These are phyloP conservation scores for Telmatherina bonti DNA, from an alignment of 2,797 vertebrate genomes.

Conservation along the genomic window DNA sequence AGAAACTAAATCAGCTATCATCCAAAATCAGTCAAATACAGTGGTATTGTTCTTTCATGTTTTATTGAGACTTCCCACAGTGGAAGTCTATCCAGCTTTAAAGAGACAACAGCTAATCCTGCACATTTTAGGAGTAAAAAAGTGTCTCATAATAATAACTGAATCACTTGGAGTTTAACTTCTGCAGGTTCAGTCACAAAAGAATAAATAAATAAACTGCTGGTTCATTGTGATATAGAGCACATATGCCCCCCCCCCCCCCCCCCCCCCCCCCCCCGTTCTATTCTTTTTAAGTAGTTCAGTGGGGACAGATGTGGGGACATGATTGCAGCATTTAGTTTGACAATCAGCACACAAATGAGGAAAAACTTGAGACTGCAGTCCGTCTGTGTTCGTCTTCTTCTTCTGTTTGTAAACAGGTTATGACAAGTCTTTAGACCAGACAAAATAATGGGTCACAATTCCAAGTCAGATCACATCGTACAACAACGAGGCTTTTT, in stretches of 20 bases:
- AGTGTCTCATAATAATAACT: not conserved
- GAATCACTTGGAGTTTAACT: not conserved
- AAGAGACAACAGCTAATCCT: not conserved
- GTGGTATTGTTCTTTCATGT: not conserved
- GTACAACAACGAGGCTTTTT: not conserved
- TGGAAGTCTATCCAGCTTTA: not conserved
- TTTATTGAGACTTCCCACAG: not conserved
- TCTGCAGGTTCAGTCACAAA: not conserved
- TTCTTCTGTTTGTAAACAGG: not conserved
- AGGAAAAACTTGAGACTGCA: not conserved
- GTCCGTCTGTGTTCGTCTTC: not conserved
- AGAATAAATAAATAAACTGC: not conserved
- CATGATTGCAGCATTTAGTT: not conserved
- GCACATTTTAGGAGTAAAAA: not conserved
- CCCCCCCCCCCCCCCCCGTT: not conserved
- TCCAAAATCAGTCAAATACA: no score
- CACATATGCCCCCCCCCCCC: no score
- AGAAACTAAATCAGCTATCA: no score
- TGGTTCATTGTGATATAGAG: not conserved
- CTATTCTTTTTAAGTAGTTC: not conserved
- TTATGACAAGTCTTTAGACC: not conserved
- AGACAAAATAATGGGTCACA: not conserved
- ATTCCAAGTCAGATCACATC: not conserved
- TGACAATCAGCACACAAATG: not conserved
- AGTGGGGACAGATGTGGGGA: slow-evolving; percentile 2